Conservation (phyloP, 2,888 invertebrate species). For the Sphaeridia pumilis region DNA sequence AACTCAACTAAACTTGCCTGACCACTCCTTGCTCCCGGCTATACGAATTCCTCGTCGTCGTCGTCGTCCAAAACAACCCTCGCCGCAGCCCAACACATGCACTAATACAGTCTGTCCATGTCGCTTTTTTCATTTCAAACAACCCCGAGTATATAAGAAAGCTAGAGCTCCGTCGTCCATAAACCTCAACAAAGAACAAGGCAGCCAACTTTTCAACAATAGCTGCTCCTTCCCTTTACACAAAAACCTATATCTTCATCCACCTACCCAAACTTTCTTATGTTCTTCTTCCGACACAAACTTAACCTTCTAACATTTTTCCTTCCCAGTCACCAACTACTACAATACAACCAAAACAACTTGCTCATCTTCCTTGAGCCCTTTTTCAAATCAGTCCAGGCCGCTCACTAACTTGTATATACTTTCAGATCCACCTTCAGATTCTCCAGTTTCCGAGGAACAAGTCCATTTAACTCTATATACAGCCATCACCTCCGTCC, state of each 20-base stretch:
- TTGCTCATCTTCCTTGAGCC: not conserved
- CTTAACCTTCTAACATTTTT: not conserved
- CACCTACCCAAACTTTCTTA: not conserved
- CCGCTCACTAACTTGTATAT: too few species aligned
- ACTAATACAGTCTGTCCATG: too few species aligned
- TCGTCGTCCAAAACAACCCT: not conserved
- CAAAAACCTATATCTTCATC: constrained; percentile 2
- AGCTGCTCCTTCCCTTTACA: not conserved
- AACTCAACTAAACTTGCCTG: constrained; percentile 37
- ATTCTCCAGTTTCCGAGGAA: too few species aligned
- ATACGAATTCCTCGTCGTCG: constrained; percentile 32
- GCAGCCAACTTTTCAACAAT: not conserved
- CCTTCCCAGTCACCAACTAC: not conserved
- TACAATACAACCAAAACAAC: not conserved
- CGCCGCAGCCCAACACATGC: not conserved
- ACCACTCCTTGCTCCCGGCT: constrained; percentile 37
- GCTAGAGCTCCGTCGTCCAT: not conserved
- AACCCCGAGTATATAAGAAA: too few species aligned
- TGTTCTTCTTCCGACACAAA: not conserved
- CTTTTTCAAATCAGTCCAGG: too few species aligned
- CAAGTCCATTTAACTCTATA: too few species aligned
- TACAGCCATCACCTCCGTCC: too few species aligned
- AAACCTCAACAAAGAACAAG: constrained; percentile 1
- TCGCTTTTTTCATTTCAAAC: too few species aligned
- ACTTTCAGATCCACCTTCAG: too few species aligned